A percentile compares a stretch with the other conserved stretches of the same genome.
Conservation (phyloP, 30 jellyfish, hydroid and myxozoan species). For the Aurelia coerulea region DNA sequence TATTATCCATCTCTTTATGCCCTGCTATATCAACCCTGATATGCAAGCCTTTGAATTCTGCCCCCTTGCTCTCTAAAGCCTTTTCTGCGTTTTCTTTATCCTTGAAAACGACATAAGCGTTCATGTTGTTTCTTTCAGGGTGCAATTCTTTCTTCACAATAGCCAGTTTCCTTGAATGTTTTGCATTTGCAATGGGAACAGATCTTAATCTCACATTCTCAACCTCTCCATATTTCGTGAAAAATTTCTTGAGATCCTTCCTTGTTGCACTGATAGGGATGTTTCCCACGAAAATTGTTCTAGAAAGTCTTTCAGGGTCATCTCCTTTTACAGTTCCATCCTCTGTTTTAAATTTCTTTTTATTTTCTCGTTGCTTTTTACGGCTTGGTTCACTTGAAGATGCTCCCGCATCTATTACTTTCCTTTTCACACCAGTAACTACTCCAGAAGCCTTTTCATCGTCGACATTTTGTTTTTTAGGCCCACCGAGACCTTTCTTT, state of each 20-base stretch:
- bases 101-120: slow-evolving; percentile 87
- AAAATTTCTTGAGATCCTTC: slow-evolving; percentile 72
- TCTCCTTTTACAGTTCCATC: background rate
- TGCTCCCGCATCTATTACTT: background rate
- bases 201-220: slow-evolving; percentile 85
- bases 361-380: slow-evolving; percentile 43
- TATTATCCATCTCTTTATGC: slow-evolving; percentile 54
- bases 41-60: slow-evolving; percentile 39
- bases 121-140: slow-evolving; percentile 85
- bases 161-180: slow-evolving; percentile 39
- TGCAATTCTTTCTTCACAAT: slow-evolving; percentile 57
- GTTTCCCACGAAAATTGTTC: slow-evolving; percentile 95
- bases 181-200: slow-evolving; percentile 65
- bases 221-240: slow-evolving; percentile 66
- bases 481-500: background rate
- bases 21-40: slow-evolving; percentile 56
- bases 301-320: slow-evolving; percentile 66
- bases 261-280: slow-evolving; percentile 69
- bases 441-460: background rate
- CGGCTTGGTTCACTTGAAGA: slow-evolving; percentile 27
- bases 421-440: slow-evolving; percentile 4
- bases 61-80: slow-evolving; percentile 70
- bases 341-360: slow-evolving; percentile 29
- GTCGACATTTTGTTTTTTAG: background rate
- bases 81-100: slow-evolving; percentile 51